A percentile compares a stretch with the other conserved stretches of the same genome.
Conservation (phyloP, 2,888 invertebrate genomes). For the Hydriomena furcata region DNA sequence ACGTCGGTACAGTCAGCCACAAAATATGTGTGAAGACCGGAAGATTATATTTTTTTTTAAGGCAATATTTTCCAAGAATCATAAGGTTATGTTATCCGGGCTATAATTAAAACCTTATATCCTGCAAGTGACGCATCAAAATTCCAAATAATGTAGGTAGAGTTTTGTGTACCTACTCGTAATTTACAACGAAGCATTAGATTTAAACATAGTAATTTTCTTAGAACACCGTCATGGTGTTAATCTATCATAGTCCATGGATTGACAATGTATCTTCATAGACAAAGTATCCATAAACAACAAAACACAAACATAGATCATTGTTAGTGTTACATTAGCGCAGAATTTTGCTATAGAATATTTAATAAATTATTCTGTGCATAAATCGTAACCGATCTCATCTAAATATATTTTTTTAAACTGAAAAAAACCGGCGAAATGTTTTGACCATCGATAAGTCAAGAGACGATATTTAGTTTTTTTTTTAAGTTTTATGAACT, state of each 20-base stretch:
- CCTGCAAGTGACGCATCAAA: slow-evolving; percentile 12
- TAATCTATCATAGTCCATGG: slow-evolving; percentile 15
- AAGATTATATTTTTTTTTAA: background rate
- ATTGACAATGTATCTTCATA: background rate
- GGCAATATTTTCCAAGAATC: slow-evolving; percentile 7
- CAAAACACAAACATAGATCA: no score
- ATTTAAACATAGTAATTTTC: slow-evolving; percentile 2
- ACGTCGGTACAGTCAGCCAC: no score
- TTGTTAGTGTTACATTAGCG: no score
- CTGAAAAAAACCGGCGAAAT: no score
- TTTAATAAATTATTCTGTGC: no score
- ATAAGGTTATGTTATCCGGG: background rate
- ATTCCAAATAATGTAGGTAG: slow-evolving; percentile 8
- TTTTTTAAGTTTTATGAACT: no score
- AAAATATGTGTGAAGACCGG: no score
- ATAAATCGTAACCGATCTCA: no score
- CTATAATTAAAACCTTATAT: background rate
- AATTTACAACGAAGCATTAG: slow-evolving; percentile 2
- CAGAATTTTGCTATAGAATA: no score
- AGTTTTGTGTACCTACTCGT: slow-evolving; percentile 2
- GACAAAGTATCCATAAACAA: background rate
- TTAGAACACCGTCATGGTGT: slow-evolving; percentile 8
- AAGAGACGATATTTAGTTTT: no score
- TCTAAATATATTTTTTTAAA: no score
- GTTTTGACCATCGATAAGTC: no score